A percentile compares a stretch with the other conserved stretches of the same genome.
Evolutionary conservation across 2,888 invertebrate species (phyloP).

Genomic region (Epirrhoe alternata): DNA sequence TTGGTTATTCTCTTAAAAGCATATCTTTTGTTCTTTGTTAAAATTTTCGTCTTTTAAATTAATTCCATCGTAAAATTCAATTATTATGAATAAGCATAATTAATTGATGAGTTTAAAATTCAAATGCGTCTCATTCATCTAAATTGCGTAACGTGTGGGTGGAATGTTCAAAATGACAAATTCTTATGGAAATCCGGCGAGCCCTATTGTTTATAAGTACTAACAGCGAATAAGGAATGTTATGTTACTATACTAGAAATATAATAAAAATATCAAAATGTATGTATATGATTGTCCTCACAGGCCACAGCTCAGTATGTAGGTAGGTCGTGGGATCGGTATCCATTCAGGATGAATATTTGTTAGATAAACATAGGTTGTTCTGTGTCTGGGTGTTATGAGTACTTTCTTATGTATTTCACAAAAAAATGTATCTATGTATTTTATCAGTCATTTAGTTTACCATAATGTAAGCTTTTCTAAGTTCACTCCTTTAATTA

Average conservation of each 20-base stretch:
- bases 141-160: slow-evolving; percentile 16
- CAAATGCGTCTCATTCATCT: slow-evolving; percentile 16
- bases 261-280: background rate
- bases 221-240: slow-evolving; percentile 3
- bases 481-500: no score
- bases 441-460: no score
- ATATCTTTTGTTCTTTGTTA: background rate
- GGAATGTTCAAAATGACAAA: slow-evolving; percentile 16
- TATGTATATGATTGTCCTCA: background rate
- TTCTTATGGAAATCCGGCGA: background rate
- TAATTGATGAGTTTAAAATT: slow-evolving; percentile 20
- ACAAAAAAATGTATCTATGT: no score
- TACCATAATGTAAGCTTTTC: no score
- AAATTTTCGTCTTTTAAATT: background rate
- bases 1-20: background rate
- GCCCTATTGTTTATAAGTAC: slow-evolving; percentile 7
- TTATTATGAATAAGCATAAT: slow-evolving; percentile 30
- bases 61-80: slow-evolving; percentile 35
- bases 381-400: no score
- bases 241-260: background rate
- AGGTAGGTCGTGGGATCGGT: no score
- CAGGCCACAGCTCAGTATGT: no score
- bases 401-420: no score
- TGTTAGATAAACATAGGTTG: no score
- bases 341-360: no score